Percentiles rank a stretch among this genome's conserved stretches.
Evolutionary conservation across 92 coral and sea anemone species (phyloP).

Genomic region (Anthopleura xanthogrammica): DNA sequence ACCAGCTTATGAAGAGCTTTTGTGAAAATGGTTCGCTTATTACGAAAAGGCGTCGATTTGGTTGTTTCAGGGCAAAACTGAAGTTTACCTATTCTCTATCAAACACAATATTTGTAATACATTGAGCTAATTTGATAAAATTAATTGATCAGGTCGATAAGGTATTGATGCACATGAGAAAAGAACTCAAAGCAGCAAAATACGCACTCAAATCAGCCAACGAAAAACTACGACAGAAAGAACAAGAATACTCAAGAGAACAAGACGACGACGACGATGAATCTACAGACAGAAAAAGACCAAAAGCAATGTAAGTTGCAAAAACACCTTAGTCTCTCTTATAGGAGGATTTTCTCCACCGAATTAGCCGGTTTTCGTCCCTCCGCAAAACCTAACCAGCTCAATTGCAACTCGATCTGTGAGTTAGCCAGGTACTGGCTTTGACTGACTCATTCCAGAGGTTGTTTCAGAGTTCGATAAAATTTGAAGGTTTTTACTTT

Average conservation of each 20-base stretch:
- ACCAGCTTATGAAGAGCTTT: too few relatives aligned
- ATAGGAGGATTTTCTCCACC: not conserved
- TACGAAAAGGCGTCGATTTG: too few relatives aligned
- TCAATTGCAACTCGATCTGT: too few relatives aligned
- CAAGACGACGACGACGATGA: conserved; percentile 16
- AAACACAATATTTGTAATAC: too few relatives aligned
- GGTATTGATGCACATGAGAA: conserved; percentile 50
- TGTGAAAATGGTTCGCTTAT: too few relatives aligned
- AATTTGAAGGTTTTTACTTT: too few relatives aligned
- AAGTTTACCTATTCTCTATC: too few relatives aligned
- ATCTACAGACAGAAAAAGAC: conserved; percentile 23
- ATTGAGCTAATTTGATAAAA: not conserved
- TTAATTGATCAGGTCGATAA: conserved; percentile 53
- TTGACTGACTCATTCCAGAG: too few relatives aligned
- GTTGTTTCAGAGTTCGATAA: too few relatives aligned
- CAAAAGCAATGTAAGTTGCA: conserved; percentile 30
- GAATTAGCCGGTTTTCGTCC: not conserved
- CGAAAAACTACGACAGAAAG: conserved; percentile 57
- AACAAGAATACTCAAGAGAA: not conserved
- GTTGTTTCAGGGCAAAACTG: too few relatives aligned
- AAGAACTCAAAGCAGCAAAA: conserved; percentile 65
- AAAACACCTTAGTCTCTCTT: not conserved
- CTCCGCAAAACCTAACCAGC: too few relatives aligned
- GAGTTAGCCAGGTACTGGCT: too few relatives aligned
- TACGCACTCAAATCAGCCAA: conserved; percentile 68